Percentiles rank a stretch among this genome's conserved stretches.
phyloP scores from a whole-genome alignment of 2,113 vertebrate genomes.

The Bubo scandiacus region DNA sequence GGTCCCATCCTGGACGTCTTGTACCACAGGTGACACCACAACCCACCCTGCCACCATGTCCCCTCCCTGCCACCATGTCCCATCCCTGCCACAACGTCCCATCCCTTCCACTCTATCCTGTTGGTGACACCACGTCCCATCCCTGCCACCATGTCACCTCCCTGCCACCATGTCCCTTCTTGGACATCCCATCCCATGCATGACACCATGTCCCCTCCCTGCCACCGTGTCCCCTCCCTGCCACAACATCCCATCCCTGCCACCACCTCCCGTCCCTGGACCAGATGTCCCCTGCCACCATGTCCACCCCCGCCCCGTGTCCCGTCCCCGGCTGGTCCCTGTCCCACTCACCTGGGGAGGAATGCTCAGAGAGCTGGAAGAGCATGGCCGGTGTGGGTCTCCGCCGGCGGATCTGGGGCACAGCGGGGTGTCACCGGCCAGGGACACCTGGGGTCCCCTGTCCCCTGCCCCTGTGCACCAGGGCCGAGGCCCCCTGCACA shows the following conservation, averaged over 20 bases:
- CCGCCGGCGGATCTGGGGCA: conserved; percentile 44
- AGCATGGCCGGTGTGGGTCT: conserved; percentile 49
- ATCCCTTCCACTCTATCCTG: too few relatives aligned
- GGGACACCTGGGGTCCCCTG: neutral
- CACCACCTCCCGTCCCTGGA: neutral
- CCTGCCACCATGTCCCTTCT: rapidly evolving
- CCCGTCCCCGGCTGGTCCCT: neutral
- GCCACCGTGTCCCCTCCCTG: neutral
- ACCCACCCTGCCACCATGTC: neutral
- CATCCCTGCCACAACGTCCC: neutral
- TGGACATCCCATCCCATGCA: neutral
- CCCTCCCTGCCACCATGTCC: neutral
- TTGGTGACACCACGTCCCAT: neutral
- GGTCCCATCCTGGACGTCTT: neutral
- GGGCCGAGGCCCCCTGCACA: neutral
- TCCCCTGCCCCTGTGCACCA: neutral
- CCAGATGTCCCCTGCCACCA: neutral
- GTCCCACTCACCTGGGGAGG: conserved; percentile 10
- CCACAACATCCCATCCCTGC: rapidly evolving
- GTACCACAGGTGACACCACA: neutral
- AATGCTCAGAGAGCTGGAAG: conserved; percentile 43
- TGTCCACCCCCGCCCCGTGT: neutral
- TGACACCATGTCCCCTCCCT: neutral
- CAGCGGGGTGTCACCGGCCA: neutral
- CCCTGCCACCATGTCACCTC: neutral